phyloP scores from a whole-genome alignment of 2,797 vertebrate genomes.

The Phyllotis vaccarum region DNA sequence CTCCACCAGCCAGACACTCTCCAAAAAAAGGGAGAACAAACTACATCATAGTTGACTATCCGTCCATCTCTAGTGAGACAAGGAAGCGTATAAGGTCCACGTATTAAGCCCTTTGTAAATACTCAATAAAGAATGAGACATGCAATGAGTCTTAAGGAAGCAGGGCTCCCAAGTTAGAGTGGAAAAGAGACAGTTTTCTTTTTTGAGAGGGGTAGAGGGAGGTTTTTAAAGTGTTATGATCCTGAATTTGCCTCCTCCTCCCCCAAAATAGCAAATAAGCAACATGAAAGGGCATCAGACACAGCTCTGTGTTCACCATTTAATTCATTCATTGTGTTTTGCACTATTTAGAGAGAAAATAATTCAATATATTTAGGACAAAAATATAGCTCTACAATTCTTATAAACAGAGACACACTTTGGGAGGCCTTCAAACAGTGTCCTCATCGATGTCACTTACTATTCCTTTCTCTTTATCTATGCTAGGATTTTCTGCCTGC shows the following conservation, averaged over 20 bases:
- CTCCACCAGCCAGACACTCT: background rate
- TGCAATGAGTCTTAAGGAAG: background rate
- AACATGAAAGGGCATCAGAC: background rate
- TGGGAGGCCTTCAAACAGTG: background rate
- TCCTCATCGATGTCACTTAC: background rate
- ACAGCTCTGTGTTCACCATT: background rate
- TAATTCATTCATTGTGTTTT: slow-evolving; percentile 22
- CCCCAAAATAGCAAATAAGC: background rate
- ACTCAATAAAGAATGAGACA: background rate
- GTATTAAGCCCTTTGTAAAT: background rate
- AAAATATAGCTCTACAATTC: slow-evolving; percentile 3
- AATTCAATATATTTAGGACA: slow-evolving; percentile 44
- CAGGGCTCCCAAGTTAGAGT: background rate
- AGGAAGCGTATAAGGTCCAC: background rate
- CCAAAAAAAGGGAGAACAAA: background rate
- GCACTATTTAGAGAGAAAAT: background rate
- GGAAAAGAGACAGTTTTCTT: background rate
- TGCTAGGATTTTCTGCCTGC: too few species aligned
- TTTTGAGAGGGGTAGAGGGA: background rate
- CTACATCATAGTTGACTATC: background rate
- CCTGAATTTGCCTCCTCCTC: fast-evolving
- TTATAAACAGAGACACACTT: slow-evolving; percentile 22
- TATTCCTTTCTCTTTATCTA: too few species aligned
- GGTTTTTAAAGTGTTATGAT: background rate
- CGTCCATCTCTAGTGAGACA: background rate